phyloP scores from a whole-genome alignment of 2,888 invertebrate genomes.

The Campoplex capitator region DNA sequence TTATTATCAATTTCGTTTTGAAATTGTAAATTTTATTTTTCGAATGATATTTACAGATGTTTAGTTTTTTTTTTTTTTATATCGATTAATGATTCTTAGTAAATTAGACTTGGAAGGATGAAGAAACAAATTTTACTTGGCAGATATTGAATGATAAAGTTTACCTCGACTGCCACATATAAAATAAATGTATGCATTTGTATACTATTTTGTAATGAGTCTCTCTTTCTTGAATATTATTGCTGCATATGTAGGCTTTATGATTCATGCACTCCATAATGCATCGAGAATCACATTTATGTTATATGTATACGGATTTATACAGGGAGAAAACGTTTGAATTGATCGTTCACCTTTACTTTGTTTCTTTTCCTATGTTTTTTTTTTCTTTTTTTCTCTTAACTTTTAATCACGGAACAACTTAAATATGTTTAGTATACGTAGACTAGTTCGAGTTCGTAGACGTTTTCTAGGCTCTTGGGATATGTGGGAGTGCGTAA shows the following conservation, averaged over 20 bases:
- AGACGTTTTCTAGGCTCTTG: slow-evolving; percentile 2
- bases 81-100: not conserved
- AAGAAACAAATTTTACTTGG: not conserved
- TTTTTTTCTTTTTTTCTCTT: not conserved
- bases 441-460: slow-evolving; percentile 9
- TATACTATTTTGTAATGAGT: slow-evolving; percentile 58
- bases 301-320: slow-evolving; percentile 31
- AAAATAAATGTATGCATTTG: slow-evolving; percentile 3
- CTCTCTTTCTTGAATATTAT: slow-evolving; percentile 17
- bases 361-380: slow-evolving; percentile 20
- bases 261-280: slow-evolving; percentile 59
- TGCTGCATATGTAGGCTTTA: slow-evolving; percentile 33
- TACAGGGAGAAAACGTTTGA: slow-evolving; percentile 47
- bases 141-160: not conserved
- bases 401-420: slow-evolving; percentile 4
- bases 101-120: not conserved
- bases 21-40: too few species aligned
- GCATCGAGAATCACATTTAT: slow-evolving; percentile 57
- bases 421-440: slow-evolving; percentile 37
- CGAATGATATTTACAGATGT: too few species aligned
- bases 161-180: not conserved
- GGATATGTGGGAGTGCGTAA: slow-evolving; percentile 81
- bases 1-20: too few species aligned
- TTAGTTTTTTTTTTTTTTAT: not conserved
- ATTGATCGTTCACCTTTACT: slow-evolving; percentile 64